A percentile compares a stretch with the other conserved stretches of the same genome.
These are phyloP conservation scores for Pelochelys cantorii DNA, from an alignment of 2,797 vertebrate genomes.

Conservation along the genomic window DNA sequence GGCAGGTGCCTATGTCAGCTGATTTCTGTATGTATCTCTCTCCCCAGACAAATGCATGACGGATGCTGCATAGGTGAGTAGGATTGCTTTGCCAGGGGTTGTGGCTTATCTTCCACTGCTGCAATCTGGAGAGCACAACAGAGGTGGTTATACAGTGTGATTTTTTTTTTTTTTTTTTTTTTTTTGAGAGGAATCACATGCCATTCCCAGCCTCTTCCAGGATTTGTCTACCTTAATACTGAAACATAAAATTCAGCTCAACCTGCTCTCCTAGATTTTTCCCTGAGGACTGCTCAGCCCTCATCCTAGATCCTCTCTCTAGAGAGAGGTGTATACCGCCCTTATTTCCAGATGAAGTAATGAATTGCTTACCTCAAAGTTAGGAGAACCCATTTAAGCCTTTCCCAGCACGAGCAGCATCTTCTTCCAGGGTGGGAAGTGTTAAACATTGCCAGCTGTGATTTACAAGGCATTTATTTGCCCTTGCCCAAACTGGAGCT, in stretches of 20 bases:
- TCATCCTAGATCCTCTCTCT: neutral
- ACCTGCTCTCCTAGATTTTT: neutral
- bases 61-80: slow-evolving; percentile 69
- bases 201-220: neutral
- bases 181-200: no score
- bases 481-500: neutral
- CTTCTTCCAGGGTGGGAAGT: neutral
- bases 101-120: neutral
- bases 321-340: neutral
- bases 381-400: neutral
- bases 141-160: accelerated
- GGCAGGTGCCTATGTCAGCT: neutral
- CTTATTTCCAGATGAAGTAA: neutral
- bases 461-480: neutral
- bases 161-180: neutral
- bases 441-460: neutral
- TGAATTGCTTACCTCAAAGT: neutral
- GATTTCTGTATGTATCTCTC: neutral
- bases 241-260: neutral
- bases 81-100: neutral
- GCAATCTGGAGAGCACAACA: accelerated
- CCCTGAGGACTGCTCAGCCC: neutral
- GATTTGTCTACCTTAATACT: neutral
- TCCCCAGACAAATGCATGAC: slow-evolving; percentile 78
- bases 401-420: neutral